Evolutionary conservation across 2,113 vertebrate species (phyloP).

Genomic region (Chaetodon trifascialis): DNA sequence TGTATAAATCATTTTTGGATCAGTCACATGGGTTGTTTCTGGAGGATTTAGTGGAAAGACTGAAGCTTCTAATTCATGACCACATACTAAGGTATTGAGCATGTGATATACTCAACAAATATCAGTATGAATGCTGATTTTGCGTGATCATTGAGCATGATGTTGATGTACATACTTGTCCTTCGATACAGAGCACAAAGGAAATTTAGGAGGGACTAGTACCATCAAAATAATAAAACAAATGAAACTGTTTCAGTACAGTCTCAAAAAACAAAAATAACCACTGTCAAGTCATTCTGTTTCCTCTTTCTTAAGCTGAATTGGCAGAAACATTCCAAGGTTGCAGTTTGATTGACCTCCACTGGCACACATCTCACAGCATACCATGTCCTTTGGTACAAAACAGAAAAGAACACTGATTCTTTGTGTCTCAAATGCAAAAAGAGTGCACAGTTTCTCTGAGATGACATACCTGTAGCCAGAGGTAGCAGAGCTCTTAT

Average conservation of each 20-base stretch:
- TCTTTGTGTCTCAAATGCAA: neutral
- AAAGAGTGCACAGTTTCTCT: too few species aligned
- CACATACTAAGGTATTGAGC: neutral
- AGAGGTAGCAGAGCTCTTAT: neutral
- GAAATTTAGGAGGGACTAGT: too few species aligned
- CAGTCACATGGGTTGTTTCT: too few species aligned
- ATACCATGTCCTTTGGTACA: too few species aligned
- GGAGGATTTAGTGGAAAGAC: neutral
- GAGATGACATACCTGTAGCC: too few species aligned
- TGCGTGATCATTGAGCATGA: neutral
- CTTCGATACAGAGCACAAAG: neutral
- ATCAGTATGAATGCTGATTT: neutral
- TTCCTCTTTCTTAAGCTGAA: conserved; percentile 6
- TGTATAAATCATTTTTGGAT: too few species aligned
- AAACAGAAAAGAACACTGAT: neutral
- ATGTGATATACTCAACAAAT: neutral
- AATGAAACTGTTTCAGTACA: neutral
- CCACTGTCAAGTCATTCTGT: neutral
- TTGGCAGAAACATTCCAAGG: conserved; percentile 19
- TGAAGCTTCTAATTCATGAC: neutral
- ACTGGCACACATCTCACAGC: neutral
- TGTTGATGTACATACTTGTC: neutral
- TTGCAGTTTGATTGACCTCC: neutral
- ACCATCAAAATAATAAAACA: neutral
- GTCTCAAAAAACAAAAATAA: conserved; percentile 3